phyloP scores from a whole-genome alignment of 92 coral and sea anemone species.

The Actinernus sp. region DNA sequence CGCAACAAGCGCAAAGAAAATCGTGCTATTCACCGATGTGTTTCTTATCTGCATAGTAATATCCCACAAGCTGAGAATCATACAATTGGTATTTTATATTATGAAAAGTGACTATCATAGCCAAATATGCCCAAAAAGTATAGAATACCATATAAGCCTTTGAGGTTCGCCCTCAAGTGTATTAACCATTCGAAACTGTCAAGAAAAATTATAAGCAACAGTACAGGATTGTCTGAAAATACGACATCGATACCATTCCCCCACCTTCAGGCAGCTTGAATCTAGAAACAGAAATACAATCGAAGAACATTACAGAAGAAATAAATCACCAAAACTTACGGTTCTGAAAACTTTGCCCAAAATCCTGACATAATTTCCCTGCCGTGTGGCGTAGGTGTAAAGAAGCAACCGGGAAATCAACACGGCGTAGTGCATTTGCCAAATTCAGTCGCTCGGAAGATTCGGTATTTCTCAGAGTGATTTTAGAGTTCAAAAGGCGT shows the following conservation, averaged over 20 bases:
- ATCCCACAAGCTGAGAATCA: too few relatives aligned
- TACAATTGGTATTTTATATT: too few relatives aligned
- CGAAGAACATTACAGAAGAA: background rate
- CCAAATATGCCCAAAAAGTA: too few relatives aligned
- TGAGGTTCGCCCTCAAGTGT: conserved; percentile 2
- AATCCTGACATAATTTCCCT: conserved; percentile 67
- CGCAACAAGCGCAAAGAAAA: too few relatives aligned
- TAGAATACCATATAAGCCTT: too few relatives aligned
- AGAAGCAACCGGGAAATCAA: background rate
- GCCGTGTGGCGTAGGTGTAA: background rate
- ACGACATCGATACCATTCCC: background rate
- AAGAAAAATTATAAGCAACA: background rate
- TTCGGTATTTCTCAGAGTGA: background rate
- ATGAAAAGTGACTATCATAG: too few relatives aligned
- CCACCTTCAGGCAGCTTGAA: too few relatives aligned
- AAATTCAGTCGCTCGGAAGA: background rate
- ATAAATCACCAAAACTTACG: conserved; percentile 59
- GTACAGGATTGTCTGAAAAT: too few relatives aligned
- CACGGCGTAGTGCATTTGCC: conserved; percentile 11
- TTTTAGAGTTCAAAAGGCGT: background rate
- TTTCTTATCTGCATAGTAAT: too few relatives aligned
- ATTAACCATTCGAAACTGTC: conserved; percentile 5
- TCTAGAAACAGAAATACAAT: background rate
- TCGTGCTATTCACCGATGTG: too few relatives aligned
- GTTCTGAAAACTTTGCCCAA: conserved; percentile 76